Evolutionary conservation across 2,113 vertebrate species (phyloP).

Genomic region (Brachirus orientalis): DNA sequence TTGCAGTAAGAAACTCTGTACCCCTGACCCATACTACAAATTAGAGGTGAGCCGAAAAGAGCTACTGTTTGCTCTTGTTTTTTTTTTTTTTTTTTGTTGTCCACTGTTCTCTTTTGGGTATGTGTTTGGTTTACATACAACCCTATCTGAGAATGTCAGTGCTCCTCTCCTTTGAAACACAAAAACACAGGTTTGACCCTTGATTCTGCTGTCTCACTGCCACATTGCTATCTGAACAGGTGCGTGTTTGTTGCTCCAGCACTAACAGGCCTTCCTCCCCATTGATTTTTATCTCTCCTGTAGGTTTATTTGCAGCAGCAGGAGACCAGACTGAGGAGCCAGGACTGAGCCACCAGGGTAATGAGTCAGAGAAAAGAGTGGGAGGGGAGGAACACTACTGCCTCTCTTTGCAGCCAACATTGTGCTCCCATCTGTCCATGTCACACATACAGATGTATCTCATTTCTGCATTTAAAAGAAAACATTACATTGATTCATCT

Average conservation of each 20-base stretch:
- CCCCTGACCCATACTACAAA: conserved; percentile 88
- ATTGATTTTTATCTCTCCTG: conserved; percentile 97
- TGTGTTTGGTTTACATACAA: conserved; percentile 69
- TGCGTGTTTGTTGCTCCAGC: conserved; percentile 83
- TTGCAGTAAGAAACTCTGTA: conserved; percentile 89
- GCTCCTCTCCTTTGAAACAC: conserved; percentile 75
- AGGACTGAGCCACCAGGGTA: conserved; percentile 97
- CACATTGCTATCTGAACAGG: conserved; percentile 83
- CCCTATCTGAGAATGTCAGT: conserved; percentile 58
- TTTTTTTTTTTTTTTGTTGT: conserved; percentile 69
- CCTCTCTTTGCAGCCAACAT: conserved; percentile 82
- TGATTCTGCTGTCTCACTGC: conserved; percentile 81
- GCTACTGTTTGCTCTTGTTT: conserved; percentile 84
- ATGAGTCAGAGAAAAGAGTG: conserved; percentile 95
- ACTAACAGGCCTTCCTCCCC: conserved; percentile 99
- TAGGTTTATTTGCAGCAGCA: conserved; percentile 99
- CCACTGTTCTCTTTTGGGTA: conserved; percentile 61
- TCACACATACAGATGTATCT: conserved; percentile 56
- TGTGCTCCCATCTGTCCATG: conserved; percentile 73
- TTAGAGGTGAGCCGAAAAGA: conserved; percentile 96
- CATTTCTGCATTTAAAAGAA: conserved; percentile 44
- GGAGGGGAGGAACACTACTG: conserved; percentile 79
- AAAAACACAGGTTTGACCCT: conserved; percentile 73
- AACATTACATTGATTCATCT: neutral
- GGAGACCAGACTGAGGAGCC: conserved; percentile 95